Conservation (phyloP, 2,797 vertebrate genomes). For the Oceanodroma leucorhoa region DNA sequence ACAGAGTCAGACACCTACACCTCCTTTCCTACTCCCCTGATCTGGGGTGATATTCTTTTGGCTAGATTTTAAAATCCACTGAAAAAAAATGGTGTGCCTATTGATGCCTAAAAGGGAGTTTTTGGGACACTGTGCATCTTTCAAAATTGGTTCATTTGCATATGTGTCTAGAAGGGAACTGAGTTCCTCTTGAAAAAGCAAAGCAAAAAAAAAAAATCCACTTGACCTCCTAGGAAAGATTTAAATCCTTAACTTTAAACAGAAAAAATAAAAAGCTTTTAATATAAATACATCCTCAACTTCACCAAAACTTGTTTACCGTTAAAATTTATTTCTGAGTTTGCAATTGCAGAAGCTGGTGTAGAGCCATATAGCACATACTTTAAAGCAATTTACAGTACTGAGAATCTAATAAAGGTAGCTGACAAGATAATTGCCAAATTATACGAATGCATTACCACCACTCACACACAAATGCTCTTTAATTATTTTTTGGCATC, state of each 20-base stretch:
- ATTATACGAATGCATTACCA: conserved; percentile 52
- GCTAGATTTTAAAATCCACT: not conserved
- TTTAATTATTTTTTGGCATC: conserved; percentile 69
- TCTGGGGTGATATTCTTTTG: not conserved
- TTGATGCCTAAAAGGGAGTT: not conserved
- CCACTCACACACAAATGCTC: not conserved
- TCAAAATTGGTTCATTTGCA: not conserved
- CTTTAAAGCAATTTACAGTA: conserved; percentile 41
- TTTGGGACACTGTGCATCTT: not conserved
- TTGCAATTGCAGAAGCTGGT: not conserved
- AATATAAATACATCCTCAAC: not conserved
- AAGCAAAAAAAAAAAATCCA: not conserved
- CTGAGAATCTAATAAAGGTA: conserved; percentile 50
- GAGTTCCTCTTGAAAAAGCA: not conserved
- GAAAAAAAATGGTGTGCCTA: not conserved
- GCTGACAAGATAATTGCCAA: conserved; percentile 66
- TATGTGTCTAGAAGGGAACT: not conserved
- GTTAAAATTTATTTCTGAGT: not conserved
- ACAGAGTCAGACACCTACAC: not conserved
- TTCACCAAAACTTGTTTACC: not conserved
- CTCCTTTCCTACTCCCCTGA: not conserved
- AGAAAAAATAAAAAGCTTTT: not conserved
- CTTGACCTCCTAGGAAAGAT: not conserved
- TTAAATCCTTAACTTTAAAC: not conserved
- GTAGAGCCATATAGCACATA: not conserved